phyloP scores from a whole-genome alignment of 2,888 invertebrate species.

The Automeris io region DNA sequence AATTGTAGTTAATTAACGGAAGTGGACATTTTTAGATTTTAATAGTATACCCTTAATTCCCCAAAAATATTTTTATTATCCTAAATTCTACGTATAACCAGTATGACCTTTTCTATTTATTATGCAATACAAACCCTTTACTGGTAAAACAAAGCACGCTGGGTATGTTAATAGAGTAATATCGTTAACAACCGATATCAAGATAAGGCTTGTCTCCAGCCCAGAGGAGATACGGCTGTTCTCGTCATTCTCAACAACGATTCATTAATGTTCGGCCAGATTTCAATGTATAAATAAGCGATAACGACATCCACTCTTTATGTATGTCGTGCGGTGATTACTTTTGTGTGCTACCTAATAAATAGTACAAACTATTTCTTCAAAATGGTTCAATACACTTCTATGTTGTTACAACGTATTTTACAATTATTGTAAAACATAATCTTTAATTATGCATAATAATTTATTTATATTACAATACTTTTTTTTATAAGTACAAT shows the following conservation, averaged over 20 bases:
- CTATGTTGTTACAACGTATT: no score
- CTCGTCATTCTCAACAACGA: constrained; percentile 30
- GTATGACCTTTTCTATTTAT: background rate
- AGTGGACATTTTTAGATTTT: no score
- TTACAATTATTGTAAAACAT: background rate
- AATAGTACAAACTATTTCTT: constrained; percentile 9
- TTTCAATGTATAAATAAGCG: constrained; percentile 23
- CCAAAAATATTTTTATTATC: no score
- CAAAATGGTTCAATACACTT: background rate
- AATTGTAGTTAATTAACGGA: no score
- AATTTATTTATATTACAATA: no score
- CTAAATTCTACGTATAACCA: background rate
- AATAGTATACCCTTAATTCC: no score
- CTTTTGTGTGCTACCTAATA: constrained; percentile 22
- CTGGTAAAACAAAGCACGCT: constrained; percentile 18
- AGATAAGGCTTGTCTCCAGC: constrained; percentile 31
- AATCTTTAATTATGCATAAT: no score
- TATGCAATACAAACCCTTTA: background rate
- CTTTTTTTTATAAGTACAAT: no score
- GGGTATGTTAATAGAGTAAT: constrained; percentile 44
- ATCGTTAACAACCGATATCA: constrained; percentile 42
- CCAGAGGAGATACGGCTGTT: constrained; percentile 18
- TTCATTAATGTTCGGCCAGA: constrained; percentile 37
- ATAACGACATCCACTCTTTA: constrained; percentile 17
- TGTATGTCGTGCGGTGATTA: constrained; percentile 15